These are phyloP conservation scores for Sebastes nivosus DNA, from an alignment of 2,797 vertebrate genomes.

Conservation along the genomic window DNA sequence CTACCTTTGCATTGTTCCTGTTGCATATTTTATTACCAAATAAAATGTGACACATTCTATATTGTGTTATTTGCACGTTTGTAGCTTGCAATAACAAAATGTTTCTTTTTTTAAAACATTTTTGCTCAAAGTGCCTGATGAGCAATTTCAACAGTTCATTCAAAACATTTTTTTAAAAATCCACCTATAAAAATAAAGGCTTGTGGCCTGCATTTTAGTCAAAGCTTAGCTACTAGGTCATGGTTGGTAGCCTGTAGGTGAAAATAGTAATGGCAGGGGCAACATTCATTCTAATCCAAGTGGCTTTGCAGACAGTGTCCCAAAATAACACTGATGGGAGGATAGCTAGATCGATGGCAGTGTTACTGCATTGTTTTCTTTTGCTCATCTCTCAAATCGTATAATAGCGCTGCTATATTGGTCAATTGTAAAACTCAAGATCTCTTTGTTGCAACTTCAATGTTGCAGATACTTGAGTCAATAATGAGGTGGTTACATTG, in stretches of 20 bases:
- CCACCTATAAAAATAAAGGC: neutral
- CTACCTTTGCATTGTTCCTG: constrained; percentile 7
- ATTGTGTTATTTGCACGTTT: neutral
- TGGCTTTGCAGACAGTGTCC: neutral
- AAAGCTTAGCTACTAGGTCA: neutral
- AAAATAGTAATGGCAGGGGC: neutral
- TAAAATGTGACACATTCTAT: neutral
- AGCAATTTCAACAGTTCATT: neutral
- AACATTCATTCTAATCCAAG: neutral
- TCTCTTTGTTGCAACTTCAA: neutral
- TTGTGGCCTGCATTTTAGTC: neutral
- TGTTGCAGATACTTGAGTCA: neutral
- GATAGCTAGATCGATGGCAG: neutral
- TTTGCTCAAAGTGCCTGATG: neutral
- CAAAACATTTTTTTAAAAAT: neutral
- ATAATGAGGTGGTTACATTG: neutral
- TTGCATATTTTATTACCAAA: neutral
- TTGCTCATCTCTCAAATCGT: neutral
- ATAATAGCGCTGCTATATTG: too few relatives aligned
- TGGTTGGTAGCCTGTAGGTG: neutral
- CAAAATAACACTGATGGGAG: neutral
- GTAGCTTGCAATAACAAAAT: neutral
- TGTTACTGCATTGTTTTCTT: neutral
- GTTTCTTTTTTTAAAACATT: neutral
- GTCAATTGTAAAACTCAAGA: neutral